Percentiles rank a stretch among this genome's conserved stretches.
Conservation (phyloP, 2,113 vertebrate genomes). For the Desmodus rotundus region DNA sequence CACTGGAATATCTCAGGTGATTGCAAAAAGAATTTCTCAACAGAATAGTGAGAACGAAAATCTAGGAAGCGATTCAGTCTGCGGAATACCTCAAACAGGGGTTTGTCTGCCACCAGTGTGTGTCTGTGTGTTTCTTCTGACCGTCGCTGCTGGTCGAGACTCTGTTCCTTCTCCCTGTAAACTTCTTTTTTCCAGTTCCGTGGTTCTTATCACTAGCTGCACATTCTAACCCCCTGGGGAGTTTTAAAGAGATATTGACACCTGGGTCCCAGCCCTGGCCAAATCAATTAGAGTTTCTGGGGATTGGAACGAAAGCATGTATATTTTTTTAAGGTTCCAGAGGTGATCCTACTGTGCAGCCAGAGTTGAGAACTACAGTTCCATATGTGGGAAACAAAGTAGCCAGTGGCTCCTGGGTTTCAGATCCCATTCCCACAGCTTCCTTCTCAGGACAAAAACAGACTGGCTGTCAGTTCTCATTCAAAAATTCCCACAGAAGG, state of each 20-base stretch:
- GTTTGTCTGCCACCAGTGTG: not conserved
- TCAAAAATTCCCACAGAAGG: not conserved
- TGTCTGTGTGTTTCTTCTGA: not conserved
- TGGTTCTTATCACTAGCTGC: not conserved
- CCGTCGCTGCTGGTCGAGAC: not conserved
- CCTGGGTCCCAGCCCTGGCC: not conserved
- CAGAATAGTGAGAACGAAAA: not conserved
- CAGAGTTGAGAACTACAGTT: not conserved
- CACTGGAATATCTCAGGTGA: constrained; percentile 49
- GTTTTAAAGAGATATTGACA: constrained; percentile 27
- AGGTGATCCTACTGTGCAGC: not conserved
- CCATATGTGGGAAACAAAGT: not conserved
- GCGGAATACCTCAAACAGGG: not conserved
- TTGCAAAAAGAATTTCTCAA: constrained; percentile 41
- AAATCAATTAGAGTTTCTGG: not conserved
- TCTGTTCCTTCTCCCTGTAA: not conserved
- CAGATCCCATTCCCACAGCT: not conserved
- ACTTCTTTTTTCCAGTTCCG: not conserved
- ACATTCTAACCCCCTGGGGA: not conserved
- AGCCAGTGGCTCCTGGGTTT: not conserved
- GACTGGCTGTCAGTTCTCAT: not conserved
- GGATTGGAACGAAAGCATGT: not conserved
- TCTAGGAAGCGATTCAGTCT: not conserved
- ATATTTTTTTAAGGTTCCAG: not conserved
- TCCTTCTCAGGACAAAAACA: not conserved